phyloP scores from a whole-genome alignment of 2,888 invertebrate species.

The Theristus sp. region DNA sequence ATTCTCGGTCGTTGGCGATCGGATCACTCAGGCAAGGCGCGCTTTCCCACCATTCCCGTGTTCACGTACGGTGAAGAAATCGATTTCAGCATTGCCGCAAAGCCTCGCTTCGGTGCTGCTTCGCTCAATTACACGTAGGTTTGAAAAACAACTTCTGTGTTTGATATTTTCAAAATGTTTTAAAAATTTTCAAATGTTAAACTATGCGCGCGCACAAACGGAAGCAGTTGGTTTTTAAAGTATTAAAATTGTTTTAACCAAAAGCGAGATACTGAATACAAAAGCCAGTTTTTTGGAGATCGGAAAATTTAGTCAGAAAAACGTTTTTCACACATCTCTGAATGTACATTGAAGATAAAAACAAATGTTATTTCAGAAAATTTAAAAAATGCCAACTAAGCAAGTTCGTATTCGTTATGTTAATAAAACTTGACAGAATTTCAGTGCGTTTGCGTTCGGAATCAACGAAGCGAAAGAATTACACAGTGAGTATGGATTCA shows the following conservation, averaged over 20 bases:
- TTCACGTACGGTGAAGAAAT: conserved; percentile 29
- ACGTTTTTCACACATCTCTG: too few species aligned
- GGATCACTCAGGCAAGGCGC: conserved; percentile 20
- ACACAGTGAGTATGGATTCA: conserved; percentile 26
- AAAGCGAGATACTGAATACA: background rate
- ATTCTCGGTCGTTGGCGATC: conserved; percentile 28
- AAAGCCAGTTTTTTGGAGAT: background rate
- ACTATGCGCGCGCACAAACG: background rate
- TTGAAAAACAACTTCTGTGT: too few species aligned
- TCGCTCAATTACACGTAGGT: conserved; percentile 28
- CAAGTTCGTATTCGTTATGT: background rate
- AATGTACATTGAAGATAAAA: too few species aligned
- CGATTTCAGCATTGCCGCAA: conserved; percentile 22
- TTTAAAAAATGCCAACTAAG: background rate
- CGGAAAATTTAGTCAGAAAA: too few species aligned
- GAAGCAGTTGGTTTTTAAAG: background rate
- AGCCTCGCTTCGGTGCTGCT: conserved; percentile 14
- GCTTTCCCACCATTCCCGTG: conserved; percentile 28
- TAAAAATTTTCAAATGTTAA: background rate
- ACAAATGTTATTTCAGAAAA: background rate
- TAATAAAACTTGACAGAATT: background rate
- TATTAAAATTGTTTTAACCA: background rate
- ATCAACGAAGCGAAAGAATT: conserved; percentile 24
- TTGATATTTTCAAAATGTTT: too few species aligned
- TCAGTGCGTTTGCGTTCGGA: conserved; percentile 28